Evolutionary conservation across 2,797 vertebrate genomes (phyloP), one percentile per base, ranked within the genome.

Genomic region (Zenarchopterus dispar): DNA sequence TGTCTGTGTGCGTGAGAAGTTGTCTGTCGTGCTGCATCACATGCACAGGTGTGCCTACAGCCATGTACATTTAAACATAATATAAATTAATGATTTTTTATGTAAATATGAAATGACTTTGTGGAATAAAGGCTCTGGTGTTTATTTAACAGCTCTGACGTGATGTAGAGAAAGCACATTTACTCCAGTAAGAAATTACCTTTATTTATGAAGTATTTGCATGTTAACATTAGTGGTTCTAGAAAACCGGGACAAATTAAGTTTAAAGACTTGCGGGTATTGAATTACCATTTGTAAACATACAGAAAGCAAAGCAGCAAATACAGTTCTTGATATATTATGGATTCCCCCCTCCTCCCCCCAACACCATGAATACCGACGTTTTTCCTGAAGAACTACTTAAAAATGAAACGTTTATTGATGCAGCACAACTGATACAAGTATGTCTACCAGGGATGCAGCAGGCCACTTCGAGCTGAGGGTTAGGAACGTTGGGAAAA

Each of bases 201-300:
- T 47, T 53, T 59, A 58, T 90, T 93, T 92, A 91, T 92, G 92
- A 73, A 86, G 88, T 78, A 76, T 70, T 28, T 79, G 58, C 67
- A 78, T 80, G 73, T 82, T 84, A 75, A 77, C 73, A 72, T 67
- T 23, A 23, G 24, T 53, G 21, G 11, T 68, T 81, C 77, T 75
- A 66, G 62, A 82, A 86, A 85, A 86, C 67, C 49, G 74, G 62
- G 71, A 74, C 47, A 81, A 75, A 84, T 59, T 52, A 77, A 66
- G 69, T 74, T 77, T 67, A 85, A 83, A 81, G 71, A 63, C 62
- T 78, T 60, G 33, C 49, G 64, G 72, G 55, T 75, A 62, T 39
- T 58, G 46, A 53, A 80, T 50, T 54, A 58, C 66, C 59, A 61
- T 76, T 57, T 18, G 60, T 42, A 48, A 53, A 75, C 72, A 74